Base-by-base conservation (phyloP, 2,888 invertebrate species). In the Coenonympha glycerion region DNA sequence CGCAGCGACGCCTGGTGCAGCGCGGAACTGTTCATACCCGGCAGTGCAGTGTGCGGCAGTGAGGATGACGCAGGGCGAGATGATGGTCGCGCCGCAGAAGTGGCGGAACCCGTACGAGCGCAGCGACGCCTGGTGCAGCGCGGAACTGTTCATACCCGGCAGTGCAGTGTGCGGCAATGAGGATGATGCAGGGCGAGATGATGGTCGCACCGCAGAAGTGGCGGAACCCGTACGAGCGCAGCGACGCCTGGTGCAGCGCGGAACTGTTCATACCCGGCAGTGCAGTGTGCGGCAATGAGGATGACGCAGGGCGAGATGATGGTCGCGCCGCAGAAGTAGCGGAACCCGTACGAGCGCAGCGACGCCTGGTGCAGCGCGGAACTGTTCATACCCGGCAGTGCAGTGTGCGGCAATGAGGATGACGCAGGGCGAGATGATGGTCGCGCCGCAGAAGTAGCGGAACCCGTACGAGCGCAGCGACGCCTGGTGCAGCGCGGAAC, bases 121-220 rank as follows among this genome's bases (percentile, higher is more conserved):
- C 1, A 90, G 60, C 0, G 90, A 90, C 0, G 89, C 89, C 53
- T 85, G 85, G 64, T 90, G 89, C 0, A 89, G 89, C 3, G 78
- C 79, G 22, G 15, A 33, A 5, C 24, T n/a, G 30, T 6, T 15
- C 4, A 18, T 44, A 90, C 90, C 88, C 79, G 26, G 84, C 75
- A 6, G 90, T 79, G 45, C 90, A 90, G 60, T 90, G 90, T 5
- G 90, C 89, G 0, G 89, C 89, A 0, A 90, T 90, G 8, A 90
- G 62, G 18, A 89, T 82, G 2, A 87, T 85, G 6, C 83, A 66
- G 0, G 89, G 82, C 19, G 88, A 87, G 9, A 91, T 66, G 2
- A 91, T 71, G 0, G 90, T 89, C 0, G 90, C 90, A 0, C 90
- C 90, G 57, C 91, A 91, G 65, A 89, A 89, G 61, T 90, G 91